Percentiles rank a stretch among this genome's conserved stretches.
Conservation (phyloP, 2,888 invertebrate species). For the Stenodema calcarata region DNA sequence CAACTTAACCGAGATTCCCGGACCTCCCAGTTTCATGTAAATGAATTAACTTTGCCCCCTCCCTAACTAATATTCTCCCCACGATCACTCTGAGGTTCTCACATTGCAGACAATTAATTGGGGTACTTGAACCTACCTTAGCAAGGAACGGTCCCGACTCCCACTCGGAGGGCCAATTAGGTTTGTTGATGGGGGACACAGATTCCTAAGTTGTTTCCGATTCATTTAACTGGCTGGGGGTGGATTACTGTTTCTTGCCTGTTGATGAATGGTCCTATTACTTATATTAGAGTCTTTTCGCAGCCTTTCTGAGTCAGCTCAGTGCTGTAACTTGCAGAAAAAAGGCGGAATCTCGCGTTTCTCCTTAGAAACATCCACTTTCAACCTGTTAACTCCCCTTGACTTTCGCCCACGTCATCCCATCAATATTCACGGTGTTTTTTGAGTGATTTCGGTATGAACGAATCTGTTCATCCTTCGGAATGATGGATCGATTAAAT, state of each 20-base stretch:
- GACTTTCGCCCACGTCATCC: too few species aligned
- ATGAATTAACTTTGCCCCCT: conserved; percentile 12
- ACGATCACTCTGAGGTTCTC: background rate
- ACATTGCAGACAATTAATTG: conserved; percentile 14
- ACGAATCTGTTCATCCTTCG: too few species aligned
- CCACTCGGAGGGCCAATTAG: background rate
- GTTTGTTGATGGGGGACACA: background rate
- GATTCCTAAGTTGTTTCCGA: background rate
- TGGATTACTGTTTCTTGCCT: background rate
- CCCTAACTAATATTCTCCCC: background rate
- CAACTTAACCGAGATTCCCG: background rate
- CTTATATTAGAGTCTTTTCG: too few species aligned
- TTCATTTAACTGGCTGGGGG: background rate
- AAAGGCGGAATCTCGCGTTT: too few species aligned
- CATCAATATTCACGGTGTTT: too few species aligned
- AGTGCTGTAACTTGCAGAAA: too few species aligned
- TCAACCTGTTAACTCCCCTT: too few species aligned
- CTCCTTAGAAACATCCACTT: too few species aligned
- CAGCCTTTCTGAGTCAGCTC: too few species aligned
- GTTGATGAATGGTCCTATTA: background rate
- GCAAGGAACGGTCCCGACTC: background rate
- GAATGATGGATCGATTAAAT: too few species aligned
- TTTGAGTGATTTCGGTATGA: too few species aligned
- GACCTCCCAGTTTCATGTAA: background rate
- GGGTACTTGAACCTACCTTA: conserved; percentile 31